phyloP scores from a whole-genome alignment of 2,797 vertebrate genomes.

The Australoheros facetus region DNA sequence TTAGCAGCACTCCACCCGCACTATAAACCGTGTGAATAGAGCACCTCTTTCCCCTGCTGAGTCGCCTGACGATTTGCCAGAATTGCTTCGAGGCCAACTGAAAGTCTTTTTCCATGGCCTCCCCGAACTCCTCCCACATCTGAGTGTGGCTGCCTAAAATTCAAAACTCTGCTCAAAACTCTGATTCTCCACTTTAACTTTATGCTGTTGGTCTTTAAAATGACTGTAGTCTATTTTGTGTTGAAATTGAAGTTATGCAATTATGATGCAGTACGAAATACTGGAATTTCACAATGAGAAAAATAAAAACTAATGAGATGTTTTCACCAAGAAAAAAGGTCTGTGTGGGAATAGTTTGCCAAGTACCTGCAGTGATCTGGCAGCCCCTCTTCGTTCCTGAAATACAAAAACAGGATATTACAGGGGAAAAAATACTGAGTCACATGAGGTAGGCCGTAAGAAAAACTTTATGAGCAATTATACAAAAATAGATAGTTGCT shows the following conservation, averaged over 20 bases:
- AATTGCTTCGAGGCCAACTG: too few relatives aligned
- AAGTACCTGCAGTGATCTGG: slow-evolving; percentile 61
- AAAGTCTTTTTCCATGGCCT: too few relatives aligned
- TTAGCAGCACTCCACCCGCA: too few relatives aligned
- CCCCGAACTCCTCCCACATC: too few relatives aligned
- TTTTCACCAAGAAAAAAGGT: background rate
- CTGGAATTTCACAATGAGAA: background rate
- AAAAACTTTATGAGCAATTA: background rate
- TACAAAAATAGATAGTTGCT: background rate
- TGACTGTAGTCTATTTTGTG: background rate
- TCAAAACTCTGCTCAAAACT: background rate
- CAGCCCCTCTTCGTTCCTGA: slow-evolving; percentile 39
- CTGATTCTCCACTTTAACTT: background rate
- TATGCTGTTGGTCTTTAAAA: accelerated
- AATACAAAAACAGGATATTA: slow-evolving; percentile 37
- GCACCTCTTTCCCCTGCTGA: too few relatives aligned
- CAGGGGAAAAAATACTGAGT: background rate
- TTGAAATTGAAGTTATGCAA: background rate
- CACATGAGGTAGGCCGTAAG: background rate
- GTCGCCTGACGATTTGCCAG: too few relatives aligned
- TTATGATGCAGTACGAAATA: background rate
- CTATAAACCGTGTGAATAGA: too few relatives aligned
- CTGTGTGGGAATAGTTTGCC: background rate
- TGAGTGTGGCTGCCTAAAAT: too few relatives aligned
- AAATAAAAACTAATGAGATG: background rate